Conservation (phyloP, 2,113 vertebrate genomes). For the Callionymus lyra region DNA sequence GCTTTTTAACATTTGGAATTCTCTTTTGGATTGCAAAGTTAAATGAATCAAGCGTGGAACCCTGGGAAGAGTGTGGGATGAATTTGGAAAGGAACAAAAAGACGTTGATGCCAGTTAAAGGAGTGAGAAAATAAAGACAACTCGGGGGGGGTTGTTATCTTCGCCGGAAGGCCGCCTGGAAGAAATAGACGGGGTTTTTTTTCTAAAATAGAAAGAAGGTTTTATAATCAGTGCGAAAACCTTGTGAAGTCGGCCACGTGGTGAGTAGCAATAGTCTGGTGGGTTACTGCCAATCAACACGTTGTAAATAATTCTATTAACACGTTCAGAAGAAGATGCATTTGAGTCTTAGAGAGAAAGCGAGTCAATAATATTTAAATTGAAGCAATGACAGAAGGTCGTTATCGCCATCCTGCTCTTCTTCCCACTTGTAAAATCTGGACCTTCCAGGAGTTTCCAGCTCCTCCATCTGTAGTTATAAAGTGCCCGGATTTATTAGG, state of each 20-base stretch:
- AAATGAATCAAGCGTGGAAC: constrained; percentile 28
- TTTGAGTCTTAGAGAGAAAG: too few relatives aligned
- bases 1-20: too few relatives aligned
- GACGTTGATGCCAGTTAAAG: constrained; percentile 16
- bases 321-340: too few relatives aligned
- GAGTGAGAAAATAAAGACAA: constrained; percentile 14
- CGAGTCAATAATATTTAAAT: neutral
- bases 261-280: too few relatives aligned
- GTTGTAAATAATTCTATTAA: too few relatives aligned
- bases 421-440: constrained; percentile 23
- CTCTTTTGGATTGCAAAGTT: constrained; percentile 4
- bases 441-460: constrained; percentile 32
- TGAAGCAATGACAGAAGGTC: constrained; percentile 28
- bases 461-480: constrained; percentile 55
- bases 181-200: constrained; percentile 32
- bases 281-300: too few relatives aligned
- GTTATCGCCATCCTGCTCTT: constrained; percentile 13
- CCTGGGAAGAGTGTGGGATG: constrained; percentile 14
- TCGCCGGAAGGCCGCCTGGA: too few relatives aligned
- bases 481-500: constrained; percentile 55
- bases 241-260: too few relatives aligned
- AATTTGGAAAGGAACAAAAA: constrained; percentile 8
- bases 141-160: constrained; percentile 18
- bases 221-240: constrained; percentile 56
- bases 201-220: constrained; percentile 31